These are phyloP conservation scores for Resseliella maxima DNA, from an alignment of 2,888 invertebrate species.

Conservation along the genomic window DNA sequence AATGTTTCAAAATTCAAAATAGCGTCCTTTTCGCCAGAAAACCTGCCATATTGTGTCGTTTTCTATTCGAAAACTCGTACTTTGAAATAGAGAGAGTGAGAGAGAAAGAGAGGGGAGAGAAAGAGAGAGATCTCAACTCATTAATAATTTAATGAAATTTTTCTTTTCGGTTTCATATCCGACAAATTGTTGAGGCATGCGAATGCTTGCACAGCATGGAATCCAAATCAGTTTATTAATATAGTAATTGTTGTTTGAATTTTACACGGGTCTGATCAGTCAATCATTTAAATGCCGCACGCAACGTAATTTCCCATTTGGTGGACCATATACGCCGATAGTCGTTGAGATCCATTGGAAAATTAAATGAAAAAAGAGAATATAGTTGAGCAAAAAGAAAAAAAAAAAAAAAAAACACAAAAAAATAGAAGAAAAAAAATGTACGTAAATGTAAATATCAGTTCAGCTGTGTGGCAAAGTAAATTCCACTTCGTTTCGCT, in stretches of 20 bases:
- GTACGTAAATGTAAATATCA: conserved; percentile 21
- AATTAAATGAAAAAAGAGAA: too few relatives aligned
- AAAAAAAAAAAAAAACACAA: not conserved
- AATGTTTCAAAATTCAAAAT: too few relatives aligned
- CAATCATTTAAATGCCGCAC: conserved; percentile 49
- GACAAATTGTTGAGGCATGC: not conserved
- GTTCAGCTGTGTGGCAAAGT: conserved; percentile 49
- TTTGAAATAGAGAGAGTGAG: too few relatives aligned
- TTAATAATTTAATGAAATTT: not conserved
- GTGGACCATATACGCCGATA: conserved; percentile 46
- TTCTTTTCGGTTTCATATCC: not conserved
- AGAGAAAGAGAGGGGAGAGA: too few relatives aligned
- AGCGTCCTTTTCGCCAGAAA: too few relatives aligned
- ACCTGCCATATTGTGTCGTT: too few relatives aligned
- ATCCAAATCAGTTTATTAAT: conserved; percentile 30
- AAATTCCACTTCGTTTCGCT: not conserved
- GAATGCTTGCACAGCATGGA: not conserved
- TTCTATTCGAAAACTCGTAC: too few relatives aligned
- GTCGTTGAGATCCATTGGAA: not conserved
- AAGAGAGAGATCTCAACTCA: too few relatives aligned
- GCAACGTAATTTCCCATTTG: conserved; percentile 27
- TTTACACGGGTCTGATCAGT: conserved; percentile 53
- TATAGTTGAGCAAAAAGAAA: not conserved
- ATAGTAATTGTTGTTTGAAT: not conserved
- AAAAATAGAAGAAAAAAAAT: not conserved